A percentile compares a stretch with the other conserved stretches of the same genome.
These are phyloP conservation scores for Sitophilus oryzae DNA, from an alignment of 1,140 invertebrate species.

Conservation along the genomic window DNA sequence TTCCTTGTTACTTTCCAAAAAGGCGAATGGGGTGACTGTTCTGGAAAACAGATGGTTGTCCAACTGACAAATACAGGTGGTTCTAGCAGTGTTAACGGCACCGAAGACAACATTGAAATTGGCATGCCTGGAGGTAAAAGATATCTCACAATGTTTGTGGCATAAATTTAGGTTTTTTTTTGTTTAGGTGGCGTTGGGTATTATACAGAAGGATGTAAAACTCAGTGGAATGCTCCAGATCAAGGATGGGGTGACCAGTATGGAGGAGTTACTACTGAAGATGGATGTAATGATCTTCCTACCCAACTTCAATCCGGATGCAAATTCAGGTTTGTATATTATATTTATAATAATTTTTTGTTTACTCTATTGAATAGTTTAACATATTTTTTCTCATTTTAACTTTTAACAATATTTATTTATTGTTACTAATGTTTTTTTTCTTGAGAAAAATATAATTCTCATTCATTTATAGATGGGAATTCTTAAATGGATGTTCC, in stretches of 20 bases:
- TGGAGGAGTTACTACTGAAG: slow-evolving; percentile 18
- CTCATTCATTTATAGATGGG: too few species aligned
- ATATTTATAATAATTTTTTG: too few species aligned
- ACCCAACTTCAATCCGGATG: slow-evolving; percentile 16
- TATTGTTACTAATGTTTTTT: too few species aligned
- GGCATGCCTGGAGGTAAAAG: slow-evolving; percentile 19
- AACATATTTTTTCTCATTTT: too few species aligned
- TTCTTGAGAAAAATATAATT: too few species aligned
- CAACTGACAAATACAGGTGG: slow-evolving; percentile 20
- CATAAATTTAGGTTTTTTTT: too few species aligned
- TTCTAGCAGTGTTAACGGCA: slow-evolving; percentile 10
- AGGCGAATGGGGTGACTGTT: too few species aligned
- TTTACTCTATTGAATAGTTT: too few species aligned
- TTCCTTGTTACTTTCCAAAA: slow-evolving; percentile 10
- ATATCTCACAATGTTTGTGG: too few species aligned
- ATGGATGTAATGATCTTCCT: slow-evolving; percentile 17
- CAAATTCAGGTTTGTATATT: too few species aligned
- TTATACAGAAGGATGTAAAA: slow-evolving; percentile 16
- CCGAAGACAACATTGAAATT: slow-evolving; percentile 17
- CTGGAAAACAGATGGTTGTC: slow-evolving; percentile 16
- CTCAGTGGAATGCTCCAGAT: slow-evolving; percentile 21
- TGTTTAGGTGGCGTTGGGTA: slow-evolving; percentile 19
- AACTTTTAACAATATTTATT: too few species aligned
- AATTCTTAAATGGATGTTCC: too few species aligned
- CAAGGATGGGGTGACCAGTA: slow-evolving; percentile 23